Conservation (phyloP, 1,140 invertebrate genomes). For the Drosophila asahinai region DNA sequence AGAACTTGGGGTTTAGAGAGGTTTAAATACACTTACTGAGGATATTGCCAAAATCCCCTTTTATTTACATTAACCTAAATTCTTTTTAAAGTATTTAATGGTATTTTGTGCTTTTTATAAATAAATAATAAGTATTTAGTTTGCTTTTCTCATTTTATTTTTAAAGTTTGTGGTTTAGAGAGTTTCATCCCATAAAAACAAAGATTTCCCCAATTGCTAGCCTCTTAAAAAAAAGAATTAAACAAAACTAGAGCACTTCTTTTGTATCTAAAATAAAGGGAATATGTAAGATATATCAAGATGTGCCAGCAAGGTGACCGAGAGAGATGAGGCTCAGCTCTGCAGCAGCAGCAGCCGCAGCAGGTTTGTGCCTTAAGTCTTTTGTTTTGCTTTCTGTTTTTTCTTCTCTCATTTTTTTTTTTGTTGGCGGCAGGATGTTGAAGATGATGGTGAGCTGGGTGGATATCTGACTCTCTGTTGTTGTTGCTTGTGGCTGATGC, state of each 20-base stretch:
- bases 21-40: too few relatives aligned
- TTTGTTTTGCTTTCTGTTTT: conserved; percentile 59
- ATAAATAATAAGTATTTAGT: not conserved
- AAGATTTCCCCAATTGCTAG: not conserved
- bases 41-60: not conserved
- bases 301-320: too few relatives aligned
- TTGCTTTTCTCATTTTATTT: not conserved
- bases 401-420: conserved; percentile 2
- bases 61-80: too few relatives aligned
- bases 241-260: not conserved
- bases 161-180: not conserved
- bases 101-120: not conserved
- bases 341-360: conserved; percentile 28
- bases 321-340: conserved; percentile 18
- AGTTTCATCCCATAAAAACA: too few relatives aligned
- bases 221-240: not conserved
- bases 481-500: conserved; percentile 39
- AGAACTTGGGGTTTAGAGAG: not conserved
- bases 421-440: conserved; percentile 60
- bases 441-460: conserved; percentile 27
- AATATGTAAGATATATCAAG: not conserved
- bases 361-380: conserved; percentile 81
- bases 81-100: not conserved
- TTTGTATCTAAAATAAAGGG: not conserved
- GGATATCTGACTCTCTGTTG: conserved; percentile 19